Evolutionary conservation across 2,888 invertebrate species (phyloP).

Genomic region (Germaria angustata): DNA sequence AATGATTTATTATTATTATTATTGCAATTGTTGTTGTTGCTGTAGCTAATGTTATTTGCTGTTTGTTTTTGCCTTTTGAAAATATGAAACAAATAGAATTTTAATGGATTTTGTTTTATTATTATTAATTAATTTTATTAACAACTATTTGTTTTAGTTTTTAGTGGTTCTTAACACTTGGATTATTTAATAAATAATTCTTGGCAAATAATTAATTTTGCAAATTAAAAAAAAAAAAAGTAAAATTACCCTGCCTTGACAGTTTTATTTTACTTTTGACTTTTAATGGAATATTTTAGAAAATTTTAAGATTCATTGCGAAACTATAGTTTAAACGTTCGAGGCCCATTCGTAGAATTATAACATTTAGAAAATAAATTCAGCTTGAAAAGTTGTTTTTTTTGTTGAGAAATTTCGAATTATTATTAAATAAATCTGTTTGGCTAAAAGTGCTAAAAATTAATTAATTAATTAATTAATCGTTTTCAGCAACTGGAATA

Average conservation of each 20-base stretch:
- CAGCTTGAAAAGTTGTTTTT: no score
- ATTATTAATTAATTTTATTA: slow-evolving; percentile 38
- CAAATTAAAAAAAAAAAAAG: no score
- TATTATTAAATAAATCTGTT: no score
- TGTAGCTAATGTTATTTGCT: slow-evolving; percentile 4
- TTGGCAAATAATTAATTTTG: neutral
- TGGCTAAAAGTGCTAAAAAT: no score
- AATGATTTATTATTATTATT: slow-evolving; percentile 13
- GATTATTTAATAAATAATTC: neutral
- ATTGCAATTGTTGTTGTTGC: neutral
- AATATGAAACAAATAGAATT: slow-evolving; percentile 1
- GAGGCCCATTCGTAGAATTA: no score
- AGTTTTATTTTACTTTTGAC: neutral
- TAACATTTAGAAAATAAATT: no score
- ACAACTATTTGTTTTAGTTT: slow-evolving; percentile 30
- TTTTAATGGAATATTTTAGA: no score
- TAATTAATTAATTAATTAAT: no score
- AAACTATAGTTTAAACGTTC: no score
- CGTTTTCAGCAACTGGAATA: no score
- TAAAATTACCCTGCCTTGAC: neutral
- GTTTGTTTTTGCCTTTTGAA: slow-evolving; percentile 8
- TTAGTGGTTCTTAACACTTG: neutral
- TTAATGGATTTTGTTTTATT: slow-evolving; percentile 21
- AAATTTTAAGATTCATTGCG: no score
- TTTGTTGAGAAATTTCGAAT: no score